A percentile compares a stretch with the other conserved stretches of the same genome.
Evolutionary conservation across 2,797 vertebrate genomes (phyloP).

Genomic region (Anomalospiza imberbis): DNA sequence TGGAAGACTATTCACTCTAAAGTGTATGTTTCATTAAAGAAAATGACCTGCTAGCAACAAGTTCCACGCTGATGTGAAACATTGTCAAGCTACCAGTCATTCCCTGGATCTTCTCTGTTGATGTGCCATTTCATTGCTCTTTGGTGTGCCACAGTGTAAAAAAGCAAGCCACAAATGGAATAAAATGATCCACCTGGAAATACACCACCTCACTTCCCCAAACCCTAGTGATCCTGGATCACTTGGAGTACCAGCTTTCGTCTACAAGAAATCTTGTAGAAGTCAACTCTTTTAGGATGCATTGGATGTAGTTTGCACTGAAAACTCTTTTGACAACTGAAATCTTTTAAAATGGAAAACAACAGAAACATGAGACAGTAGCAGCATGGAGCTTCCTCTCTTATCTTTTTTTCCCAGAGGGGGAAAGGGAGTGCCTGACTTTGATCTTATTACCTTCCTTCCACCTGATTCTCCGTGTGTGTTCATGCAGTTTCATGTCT

Average conservation of each 20-base stretch:
- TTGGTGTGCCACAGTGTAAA: not conserved
- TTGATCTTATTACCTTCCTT: slow-evolving; percentile 40
- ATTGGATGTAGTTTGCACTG: not conserved
- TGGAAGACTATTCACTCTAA: not conserved
- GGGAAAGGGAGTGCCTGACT: slow-evolving; percentile 23
- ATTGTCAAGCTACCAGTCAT: not conserved
- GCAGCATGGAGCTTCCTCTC: not conserved
- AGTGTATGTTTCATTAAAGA: not conserved
- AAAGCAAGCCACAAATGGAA: not conserved
- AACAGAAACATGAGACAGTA: not conserved
- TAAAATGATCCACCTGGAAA: not conserved
- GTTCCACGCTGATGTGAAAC: not conserved
- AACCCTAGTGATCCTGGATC: rapidly evolving
- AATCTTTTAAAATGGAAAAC: not conserved
- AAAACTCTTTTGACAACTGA: not conserved
- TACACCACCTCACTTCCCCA: not conserved
- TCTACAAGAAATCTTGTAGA: not conserved
- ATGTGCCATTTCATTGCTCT: not conserved
- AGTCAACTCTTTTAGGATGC: not conserved
- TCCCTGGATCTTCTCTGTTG: not conserved
- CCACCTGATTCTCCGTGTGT: not conserved
- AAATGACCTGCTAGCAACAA: not conserved
- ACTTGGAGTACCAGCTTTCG: not conserved
- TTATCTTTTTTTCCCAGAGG: slow-evolving; percentile 14
- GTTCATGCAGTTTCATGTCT: slow-evolving; percentile 25